Percentiles rank a stretch among this genome's conserved stretches.
Conservation (phyloP, 2,113 vertebrate species). For the Cavia porcellus region DNA sequence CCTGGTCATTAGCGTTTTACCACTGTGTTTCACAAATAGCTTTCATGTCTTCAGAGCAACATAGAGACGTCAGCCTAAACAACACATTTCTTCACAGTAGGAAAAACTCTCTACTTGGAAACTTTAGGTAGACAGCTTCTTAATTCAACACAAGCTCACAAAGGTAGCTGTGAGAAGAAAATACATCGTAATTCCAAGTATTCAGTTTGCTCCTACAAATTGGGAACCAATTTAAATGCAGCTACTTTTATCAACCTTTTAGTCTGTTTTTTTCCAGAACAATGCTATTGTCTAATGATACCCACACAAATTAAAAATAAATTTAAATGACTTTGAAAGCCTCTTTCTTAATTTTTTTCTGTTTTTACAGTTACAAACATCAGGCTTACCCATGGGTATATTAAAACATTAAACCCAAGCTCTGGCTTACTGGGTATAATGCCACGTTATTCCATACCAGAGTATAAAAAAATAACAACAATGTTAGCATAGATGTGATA, state of each 20-base stretch:
- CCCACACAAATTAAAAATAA: neutral
- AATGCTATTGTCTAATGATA: neutral
- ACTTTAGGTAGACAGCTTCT: neutral
- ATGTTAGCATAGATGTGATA: neutral
- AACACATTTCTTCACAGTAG: neutral
- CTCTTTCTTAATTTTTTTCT: neutral
- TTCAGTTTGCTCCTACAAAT: neutral
- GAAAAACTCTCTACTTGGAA: neutral
- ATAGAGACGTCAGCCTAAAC: neutral
- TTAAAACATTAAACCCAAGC: neutral
- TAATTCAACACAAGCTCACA: neutral
- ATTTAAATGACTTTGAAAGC: conserved; percentile 24
- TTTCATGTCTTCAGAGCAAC: neutral
- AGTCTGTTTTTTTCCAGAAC: neutral
- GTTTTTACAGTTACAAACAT: neutral
- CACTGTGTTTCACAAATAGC: neutral
- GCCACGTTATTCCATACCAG: neutral
- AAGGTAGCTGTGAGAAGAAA: conserved; percentile 19
- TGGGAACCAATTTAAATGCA: neutral
- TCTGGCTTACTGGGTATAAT: neutral
- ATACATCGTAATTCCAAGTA: neutral
- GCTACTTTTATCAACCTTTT: neutral
- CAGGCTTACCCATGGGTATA: neutral
- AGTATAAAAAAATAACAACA: neutral
- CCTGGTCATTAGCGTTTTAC: neutral